These are phyloP conservation scores for Hoplostethus mediterraneus DNA, from an alignment of 2,797 vertebrate species.

Conservation along the genomic window DNA sequence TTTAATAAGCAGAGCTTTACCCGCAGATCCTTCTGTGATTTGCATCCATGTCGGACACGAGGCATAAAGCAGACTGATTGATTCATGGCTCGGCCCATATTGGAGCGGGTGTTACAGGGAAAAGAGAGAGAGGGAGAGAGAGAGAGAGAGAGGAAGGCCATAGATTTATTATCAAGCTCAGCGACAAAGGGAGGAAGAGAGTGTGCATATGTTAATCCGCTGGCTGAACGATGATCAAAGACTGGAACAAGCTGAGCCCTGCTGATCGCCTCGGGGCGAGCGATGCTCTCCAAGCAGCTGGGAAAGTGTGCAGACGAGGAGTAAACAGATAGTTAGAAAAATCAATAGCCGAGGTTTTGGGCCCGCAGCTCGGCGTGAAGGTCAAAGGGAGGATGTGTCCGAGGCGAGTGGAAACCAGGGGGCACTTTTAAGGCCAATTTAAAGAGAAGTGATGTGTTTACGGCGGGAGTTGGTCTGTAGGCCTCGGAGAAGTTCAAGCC, in stretches of 20 bases:
- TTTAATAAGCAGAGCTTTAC: slow-evolving; percentile 82
- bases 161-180: slow-evolving; percentile 85
- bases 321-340: slow-evolving; percentile 85
- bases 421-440: slow-evolving; percentile 73
- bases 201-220: slow-evolving; percentile 88
- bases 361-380: slow-evolving; percentile 70
- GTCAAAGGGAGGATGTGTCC: slow-evolving; percentile 69
- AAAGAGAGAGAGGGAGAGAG: slow-evolving; percentile 1
- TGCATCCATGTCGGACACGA: slow-evolving; percentile 82
- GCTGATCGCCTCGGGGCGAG: slow-evolving; percentile 90
- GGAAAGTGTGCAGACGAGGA: slow-evolving; percentile 78
- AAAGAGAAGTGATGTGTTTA: slow-evolving; percentile 65
- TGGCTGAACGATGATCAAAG: slow-evolving; percentile 90
- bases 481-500: slow-evolving; percentile 66
- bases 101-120: slow-evolving; percentile 39
- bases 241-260: slow-evolving; percentile 87
- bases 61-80: slow-evolving; percentile 78
- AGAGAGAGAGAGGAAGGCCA: slow-evolving; percentile 70
- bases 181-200: slow-evolving; percentile 87
- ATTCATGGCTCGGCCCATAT: slow-evolving; percentile 75
- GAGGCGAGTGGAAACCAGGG: slow-evolving; percentile 51
- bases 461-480: slow-evolving; percentile 59
- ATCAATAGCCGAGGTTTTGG: slow-evolving; percentile 81
- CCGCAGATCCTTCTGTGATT: slow-evolving; percentile 79
- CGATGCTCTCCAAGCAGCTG: slow-evolving; percentile 81